These are phyloP conservation scores for Cirrhinus mrigala DNA, from an alignment of 2,797 vertebrate species.

Conservation along the genomic window DNA sequence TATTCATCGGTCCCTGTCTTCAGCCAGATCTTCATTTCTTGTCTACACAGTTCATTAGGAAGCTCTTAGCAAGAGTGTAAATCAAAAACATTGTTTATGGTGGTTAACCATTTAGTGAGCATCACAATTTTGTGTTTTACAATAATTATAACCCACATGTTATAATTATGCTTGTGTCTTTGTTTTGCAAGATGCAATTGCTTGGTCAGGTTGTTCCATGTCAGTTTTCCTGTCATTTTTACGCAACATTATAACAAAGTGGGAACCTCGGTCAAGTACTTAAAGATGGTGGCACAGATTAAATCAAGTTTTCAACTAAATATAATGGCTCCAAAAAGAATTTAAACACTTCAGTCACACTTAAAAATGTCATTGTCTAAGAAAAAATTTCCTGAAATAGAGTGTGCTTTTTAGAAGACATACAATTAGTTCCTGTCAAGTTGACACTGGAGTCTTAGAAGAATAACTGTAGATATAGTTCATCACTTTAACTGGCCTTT, in stretches of 20 bases:
- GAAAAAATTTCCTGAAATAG: neutral
- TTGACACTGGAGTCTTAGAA: neutral
- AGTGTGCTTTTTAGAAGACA: too few species aligned
- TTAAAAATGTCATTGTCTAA: neutral
- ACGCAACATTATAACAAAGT: conserved; percentile 8
- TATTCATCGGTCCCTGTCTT: conserved; percentile 54
- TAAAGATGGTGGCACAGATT: neutral
- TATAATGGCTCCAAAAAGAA: neutral
- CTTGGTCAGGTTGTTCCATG: neutral
- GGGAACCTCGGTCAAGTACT: neutral
- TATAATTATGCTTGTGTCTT: conserved; percentile 23
- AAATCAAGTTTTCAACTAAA: neutral
- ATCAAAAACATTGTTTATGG: neutral
- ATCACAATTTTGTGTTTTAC: neutral
- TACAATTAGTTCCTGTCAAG: too few species aligned
- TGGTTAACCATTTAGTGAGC: neutral
- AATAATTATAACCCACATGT: conserved; percentile 39
- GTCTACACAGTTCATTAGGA: neutral
- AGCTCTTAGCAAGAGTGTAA: neutral
- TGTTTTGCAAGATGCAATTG: neutral
- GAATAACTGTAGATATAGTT: neutral
- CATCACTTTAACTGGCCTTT: neutral
- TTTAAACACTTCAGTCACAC: neutral
- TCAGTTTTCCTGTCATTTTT: neutral
- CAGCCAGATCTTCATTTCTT: conserved; percentile 25